A percentile compares a stretch with the other conserved stretches of the same genome.
Evolutionary conservation across 1,140 invertebrate species (phyloP).

Genomic region (Rhyacophila brunnea): DNA sequence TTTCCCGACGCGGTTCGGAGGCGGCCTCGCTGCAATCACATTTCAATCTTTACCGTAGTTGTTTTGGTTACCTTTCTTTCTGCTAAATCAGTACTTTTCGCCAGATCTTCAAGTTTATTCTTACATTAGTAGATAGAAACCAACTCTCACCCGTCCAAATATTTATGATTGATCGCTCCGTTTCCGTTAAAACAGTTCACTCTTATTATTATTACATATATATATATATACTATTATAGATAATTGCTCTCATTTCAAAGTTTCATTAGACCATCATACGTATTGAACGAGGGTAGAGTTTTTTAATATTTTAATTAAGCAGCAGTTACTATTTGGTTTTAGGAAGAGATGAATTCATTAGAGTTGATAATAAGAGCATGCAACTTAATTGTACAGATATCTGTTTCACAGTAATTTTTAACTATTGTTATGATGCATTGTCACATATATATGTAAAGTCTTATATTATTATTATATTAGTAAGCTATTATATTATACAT

Average conservation of each 20-base stretch:
- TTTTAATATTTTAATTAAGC: too few species aligned
- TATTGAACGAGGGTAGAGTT: too few species aligned
- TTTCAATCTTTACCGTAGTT: constrained; percentile 27
- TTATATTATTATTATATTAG: too few species aligned
- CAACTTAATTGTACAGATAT: constrained; percentile 15
- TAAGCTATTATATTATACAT: too few species aligned
- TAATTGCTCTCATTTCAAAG: too few species aligned
- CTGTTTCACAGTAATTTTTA: constrained; percentile 18
- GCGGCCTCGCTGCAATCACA: constrained; percentile 16
- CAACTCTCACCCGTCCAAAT: constrained; percentile 12
- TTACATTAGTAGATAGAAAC: constrained; percentile 33
- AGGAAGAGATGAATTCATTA: constrained; percentile 4
- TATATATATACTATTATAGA: too few species aligned
- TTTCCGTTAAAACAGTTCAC: background rate
- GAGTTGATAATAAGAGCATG: constrained; percentile 11
- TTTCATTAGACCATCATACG: too few species aligned
- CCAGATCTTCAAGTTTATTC: constrained; percentile 33
- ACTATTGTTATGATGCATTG: background rate
- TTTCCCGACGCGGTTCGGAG: constrained; percentile 14
- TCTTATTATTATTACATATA: too few species aligned
- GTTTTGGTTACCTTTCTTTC: constrained; percentile 30
- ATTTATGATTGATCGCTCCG: constrained; percentile 13
- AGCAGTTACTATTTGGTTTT: constrained; percentile 6
- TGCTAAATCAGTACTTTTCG: constrained; percentile 31
- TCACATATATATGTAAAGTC: too few species aligned